Evolutionary conservation across 2,797 vertebrate genomes (phyloP), one percentile per base, ranked within the genome.

Genomic region (Rhinella marina): DNA sequence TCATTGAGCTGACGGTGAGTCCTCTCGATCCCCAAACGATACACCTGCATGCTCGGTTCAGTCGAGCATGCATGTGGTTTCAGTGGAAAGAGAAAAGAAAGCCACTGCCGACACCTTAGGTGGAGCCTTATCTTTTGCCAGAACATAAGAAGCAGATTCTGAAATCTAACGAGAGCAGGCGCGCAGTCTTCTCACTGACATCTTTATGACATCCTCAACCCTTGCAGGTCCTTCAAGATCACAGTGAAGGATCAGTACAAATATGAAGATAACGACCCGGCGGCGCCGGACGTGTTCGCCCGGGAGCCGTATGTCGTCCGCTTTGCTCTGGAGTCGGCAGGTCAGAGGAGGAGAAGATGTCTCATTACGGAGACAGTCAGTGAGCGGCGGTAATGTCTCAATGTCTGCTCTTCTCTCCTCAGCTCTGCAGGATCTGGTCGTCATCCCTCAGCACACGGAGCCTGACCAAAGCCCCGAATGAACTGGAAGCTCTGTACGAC

Each of bases 401-500:
- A 73, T 73, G 27, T 72, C 27, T 32, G n/a, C 25, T 56, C 25
- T 7, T 54, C 29, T 48, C n/a, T 19, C 87, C 61, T 48, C 90
- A 97, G 97, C 80, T 0, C 94, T 97, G 84, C 93, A 94, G 41
- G 94, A 95, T n/a, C 94, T 97, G 90, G 95, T 95, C n/a, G 92
- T 98, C 87, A 94, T 98, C 52, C 95, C 96, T 0, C 94, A 96
- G 82, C 97, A 98, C 92, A 97, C 96, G 2, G 91, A 93, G 62
- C 97, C 97, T 0, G 23, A 90, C 52, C n/a, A 96, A n/a, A 57
- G 93, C 96, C 64, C 96, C 94, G 0, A 93, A 90, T 52, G 97
- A 98, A 92, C 94, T 98, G 0, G 95, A 97, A 11, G 94, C 96
- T 1, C 94, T 97, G 5, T 96, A 97, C 2, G 93, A 97, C 9